A percentile compares a stretch with the other conserved stretches of the same genome.
These are phyloP conservation scores for Dasyprocta punctata DNA, from an alignment of 2,113 vertebrate species.

Conservation along the genomic window DNA sequence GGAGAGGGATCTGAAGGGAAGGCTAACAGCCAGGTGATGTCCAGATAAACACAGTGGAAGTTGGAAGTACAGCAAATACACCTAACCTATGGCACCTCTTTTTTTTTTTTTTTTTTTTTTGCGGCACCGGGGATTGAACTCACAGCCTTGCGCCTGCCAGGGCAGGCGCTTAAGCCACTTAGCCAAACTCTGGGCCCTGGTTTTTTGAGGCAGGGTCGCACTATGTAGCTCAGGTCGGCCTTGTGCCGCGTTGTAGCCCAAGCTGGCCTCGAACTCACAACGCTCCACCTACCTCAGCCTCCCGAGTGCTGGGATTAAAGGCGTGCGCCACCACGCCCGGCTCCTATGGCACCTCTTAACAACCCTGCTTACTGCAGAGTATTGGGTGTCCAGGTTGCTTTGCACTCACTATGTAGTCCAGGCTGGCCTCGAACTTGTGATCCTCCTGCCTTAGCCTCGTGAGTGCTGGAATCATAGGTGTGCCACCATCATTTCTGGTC, in stretches of 20 bases:
- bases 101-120: no score
- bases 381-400: not conserved
- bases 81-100: not conserved
- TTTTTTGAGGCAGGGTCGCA: no score
- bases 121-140: no score
- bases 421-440: not conserved
- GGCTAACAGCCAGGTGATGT: not conserved
- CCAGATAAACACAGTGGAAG: not conserved
- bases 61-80: not conserved
- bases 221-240: no score
- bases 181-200: no score
- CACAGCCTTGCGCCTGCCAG: no score
- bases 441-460: not conserved
- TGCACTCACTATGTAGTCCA: not conserved
- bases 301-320: no score
- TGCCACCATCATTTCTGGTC: not conserved
- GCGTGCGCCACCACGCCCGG: no score
- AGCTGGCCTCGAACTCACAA: no score
- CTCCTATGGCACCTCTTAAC: not conserved
- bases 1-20: not conserved
- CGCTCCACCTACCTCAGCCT: no score
- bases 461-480: not conserved
- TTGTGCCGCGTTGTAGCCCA: no score
- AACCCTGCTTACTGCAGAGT: not conserved
- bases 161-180: no score